phyloP scores from a whole-genome alignment of 2,888 invertebrate genomes.

The Eudasyphora cyanicolor region DNA sequence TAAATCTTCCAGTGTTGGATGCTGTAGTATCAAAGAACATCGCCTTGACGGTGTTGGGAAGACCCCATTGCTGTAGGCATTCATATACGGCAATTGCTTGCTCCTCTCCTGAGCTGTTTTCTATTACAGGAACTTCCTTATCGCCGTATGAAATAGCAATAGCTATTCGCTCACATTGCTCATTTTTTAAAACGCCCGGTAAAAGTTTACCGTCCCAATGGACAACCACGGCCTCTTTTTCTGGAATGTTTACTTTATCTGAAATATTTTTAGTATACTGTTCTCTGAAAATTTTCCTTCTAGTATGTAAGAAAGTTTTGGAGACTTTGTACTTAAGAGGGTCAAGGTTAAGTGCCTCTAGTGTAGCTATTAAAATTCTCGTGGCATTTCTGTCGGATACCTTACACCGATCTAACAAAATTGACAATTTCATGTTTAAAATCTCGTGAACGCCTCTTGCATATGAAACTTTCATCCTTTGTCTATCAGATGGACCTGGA shows the following conservation, averaged over 20 bases:
- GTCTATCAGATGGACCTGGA: constrained; percentile 31
- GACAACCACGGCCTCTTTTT: neutral
- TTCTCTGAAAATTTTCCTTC: constrained; percentile 21
- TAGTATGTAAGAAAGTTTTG: constrained; percentile 21
- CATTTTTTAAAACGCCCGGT: constrained; percentile 22
- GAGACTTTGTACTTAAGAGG: constrained; percentile 24
- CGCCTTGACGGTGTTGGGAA: no score
- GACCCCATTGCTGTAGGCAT: neutral
- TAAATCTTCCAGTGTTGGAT: constrained; percentile 30
- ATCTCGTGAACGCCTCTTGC: constrained; percentile 33
- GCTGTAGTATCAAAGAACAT: no score
- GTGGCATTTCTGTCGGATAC: no score
- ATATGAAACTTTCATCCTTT: constrained; percentile 42
- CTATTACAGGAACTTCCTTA: constrained; percentile 13
- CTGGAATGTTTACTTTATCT: neutral
- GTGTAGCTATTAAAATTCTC: no score
- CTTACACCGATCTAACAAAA: constrained; percentile 37
- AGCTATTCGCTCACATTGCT: neutral
- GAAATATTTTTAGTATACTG: neutral
- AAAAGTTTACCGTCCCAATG: constrained; percentile 25
- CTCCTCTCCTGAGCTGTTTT: neutral
- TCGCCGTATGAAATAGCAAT: constrained; percentile 19
- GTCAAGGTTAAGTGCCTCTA: neutral
- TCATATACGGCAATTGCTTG: neutral
- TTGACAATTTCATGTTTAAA: constrained; percentile 42